Evolutionary conservation across 2,888 invertebrate species (phyloP).

Genomic region (Labia minor): DNA sequence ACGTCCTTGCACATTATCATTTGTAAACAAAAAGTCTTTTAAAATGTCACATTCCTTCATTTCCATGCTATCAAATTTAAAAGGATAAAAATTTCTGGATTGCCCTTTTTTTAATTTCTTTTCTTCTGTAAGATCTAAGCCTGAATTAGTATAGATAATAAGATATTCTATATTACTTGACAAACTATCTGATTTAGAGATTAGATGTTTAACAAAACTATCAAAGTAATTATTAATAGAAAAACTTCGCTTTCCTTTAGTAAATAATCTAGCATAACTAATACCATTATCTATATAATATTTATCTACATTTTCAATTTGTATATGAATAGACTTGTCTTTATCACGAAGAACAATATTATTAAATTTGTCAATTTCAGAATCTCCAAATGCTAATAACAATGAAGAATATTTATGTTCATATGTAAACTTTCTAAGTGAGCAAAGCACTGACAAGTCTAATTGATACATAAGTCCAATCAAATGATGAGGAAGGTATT

Average conservation of each 20-base stretch:
- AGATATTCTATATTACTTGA: conserved; percentile 27
- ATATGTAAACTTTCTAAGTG: conserved; percentile 27
- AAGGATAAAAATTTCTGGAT: no score
- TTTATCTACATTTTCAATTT: no score
- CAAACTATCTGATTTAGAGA: conserved; percentile 26
- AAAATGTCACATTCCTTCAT: no score
- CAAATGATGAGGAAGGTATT: conserved; percentile 28
- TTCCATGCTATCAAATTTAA: conserved; percentile 29
- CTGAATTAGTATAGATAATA: conserved; percentile 29
- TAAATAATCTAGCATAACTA: no score
- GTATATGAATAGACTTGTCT: no score
- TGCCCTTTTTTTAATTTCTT: conserved; percentile 25
- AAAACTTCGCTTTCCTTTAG: no score
- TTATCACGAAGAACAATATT: no score
- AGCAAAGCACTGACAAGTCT: conserved; percentile 30
- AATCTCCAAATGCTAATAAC: conserved; percentile 29
- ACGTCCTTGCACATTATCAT: conserved; percentile 19
- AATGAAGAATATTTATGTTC: conserved; percentile 30
- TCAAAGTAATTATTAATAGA: no score
- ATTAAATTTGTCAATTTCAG: no score
- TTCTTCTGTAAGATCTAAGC: conserved; percentile 28
- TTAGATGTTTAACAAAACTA: conserved; percentile 29
- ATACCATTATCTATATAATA: conserved; percentile 27
- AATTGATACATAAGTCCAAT: conserved; percentile 29
- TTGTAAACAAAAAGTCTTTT: no score